Base-by-base conservation (phyloP, 2,888 invertebrate species). In the Malthinus seriepunctatus region DNA sequence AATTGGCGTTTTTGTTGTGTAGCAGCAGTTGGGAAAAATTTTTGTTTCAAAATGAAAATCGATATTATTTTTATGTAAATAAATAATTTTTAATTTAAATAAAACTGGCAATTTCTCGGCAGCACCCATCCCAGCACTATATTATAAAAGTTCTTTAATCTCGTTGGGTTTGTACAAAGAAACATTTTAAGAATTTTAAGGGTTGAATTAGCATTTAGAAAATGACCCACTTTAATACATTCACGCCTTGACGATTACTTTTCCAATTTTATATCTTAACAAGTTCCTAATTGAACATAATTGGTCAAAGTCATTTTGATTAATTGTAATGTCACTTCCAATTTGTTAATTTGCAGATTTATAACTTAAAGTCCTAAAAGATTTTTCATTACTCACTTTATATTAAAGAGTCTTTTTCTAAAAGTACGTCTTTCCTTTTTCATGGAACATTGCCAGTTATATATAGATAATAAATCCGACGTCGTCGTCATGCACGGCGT, bases 401-500 rank as follows among this genome's bases (percentile, higher is more conserved):
- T 14, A 42, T 42, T 15, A 23, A 23, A 23, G 23, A 23, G 3
- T 23, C 23, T 23, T 5, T 23, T 23, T 23, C 23, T 23, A 23
- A 23, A 23, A 23, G 23, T 42, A n/a, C 39, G n/a, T 42, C 23
- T 42, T 42, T 42, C 38, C 34, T 47, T 34, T 39, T 38, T 50
- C 35, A 42, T 48, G 37, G 48, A 55, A 32, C 44, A 32, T 14
- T 35, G 49, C 55, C 49, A 32, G 49, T 49, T 55, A 55, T 55
- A 23, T 23, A 49, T 48, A 39, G 55, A 55, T 55, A 55, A 55
- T 55, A 55, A 55, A 55, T 55, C 55, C 44, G 9, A 23, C 37
- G 55, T 55, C 55, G 49, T 55, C 55, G 55, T 55, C 55, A 49
- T 55, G 55, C 55, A 55, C 55, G 49, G 49, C 39, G 49, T 55